Evolutionary conservation across 2,113 vertebrate genomes (phyloP).

Genomic region (Oncorhynchus keta): DNA sequence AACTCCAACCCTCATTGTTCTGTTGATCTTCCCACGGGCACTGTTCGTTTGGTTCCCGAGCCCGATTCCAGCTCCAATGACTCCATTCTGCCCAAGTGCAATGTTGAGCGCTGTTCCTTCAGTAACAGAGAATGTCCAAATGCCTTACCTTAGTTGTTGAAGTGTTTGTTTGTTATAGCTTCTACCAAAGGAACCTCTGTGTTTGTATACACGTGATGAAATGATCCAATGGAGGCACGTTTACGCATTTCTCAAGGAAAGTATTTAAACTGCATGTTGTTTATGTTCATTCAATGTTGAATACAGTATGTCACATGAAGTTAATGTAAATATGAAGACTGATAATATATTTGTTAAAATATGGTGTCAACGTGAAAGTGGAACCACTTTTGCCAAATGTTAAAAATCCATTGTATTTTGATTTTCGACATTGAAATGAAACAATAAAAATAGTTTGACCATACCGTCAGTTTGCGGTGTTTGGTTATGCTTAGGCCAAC

Average conservation of each 20-base stretch:
- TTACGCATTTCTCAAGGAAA: constrained; percentile 63
- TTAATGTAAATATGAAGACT: constrained; percentile 55
- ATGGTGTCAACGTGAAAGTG: constrained; percentile 4
- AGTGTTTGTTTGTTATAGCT: neutral
- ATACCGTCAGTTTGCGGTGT: too few relatives aligned
- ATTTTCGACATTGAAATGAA: constrained; percentile 1
- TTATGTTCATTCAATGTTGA: constrained; percentile 54
- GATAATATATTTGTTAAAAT: constrained; percentile 61
- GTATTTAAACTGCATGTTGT: constrained; percentile 62
- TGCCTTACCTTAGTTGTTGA: constrained; percentile 64
- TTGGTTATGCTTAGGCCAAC: too few relatives aligned
- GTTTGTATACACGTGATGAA: constrained; percentile 5
- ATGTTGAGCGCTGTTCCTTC: constrained; percentile 47
- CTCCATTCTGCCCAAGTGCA: constrained; percentile 45
- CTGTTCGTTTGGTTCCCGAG: constrained; percentile 65
- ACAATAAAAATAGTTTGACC: constrained; percentile 35
- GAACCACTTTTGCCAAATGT: neutral
- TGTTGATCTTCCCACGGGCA: constrained; percentile 47
- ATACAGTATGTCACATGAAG: constrained; percentile 18
- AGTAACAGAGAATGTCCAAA: constrained; percentile 49
- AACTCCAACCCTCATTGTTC: constrained; percentile 24
- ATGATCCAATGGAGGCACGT: constrained; percentile 1
- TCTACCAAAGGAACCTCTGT: neutral
- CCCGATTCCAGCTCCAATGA: constrained; percentile 59
- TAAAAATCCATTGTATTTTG: constrained; percentile 11